A percentile compares a stretch with the other conserved stretches of the same genome.
phyloP scores from a whole-genome alignment of 2,888 invertebrate genomes.

The Sthenelais limicola region DNA sequence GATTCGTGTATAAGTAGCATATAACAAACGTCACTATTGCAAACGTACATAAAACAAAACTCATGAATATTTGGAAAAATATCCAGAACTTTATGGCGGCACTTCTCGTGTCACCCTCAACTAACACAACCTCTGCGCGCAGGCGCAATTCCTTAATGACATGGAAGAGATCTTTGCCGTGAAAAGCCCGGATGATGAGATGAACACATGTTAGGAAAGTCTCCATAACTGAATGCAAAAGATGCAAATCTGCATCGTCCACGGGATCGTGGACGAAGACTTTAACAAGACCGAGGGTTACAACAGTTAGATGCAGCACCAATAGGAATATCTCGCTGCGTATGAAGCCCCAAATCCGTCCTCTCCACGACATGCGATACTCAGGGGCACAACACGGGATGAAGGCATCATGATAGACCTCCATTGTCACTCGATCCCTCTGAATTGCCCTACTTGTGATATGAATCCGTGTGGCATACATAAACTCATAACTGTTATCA shows the following conservation, averaged over 20 bases:
- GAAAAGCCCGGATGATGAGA: constrained; percentile 24
- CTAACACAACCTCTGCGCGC: constrained; percentile 20
- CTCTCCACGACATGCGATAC: constrained; percentile 23
- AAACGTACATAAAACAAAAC: constrained; percentile 1
- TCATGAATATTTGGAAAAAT: constrained; percentile 21
- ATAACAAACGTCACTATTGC: constrained; percentile 8
- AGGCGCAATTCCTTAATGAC: constrained; percentile 23
- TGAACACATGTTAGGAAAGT: constrained; percentile 19
- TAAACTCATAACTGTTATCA: constrained; percentile 21
- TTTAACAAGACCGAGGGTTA: constrained; percentile 10
- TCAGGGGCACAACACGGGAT: constrained; percentile 23
- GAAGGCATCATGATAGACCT: constrained; percentile 3
- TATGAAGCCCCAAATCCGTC: constrained; percentile 30
- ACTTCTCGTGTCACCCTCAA: constrained; percentile 20
- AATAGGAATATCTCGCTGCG: constrained; percentile 18
- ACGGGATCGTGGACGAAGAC: constrained; percentile 13
- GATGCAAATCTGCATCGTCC: neutral
- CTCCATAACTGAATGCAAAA: constrained; percentile 27
- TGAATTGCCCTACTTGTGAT: constrained; percentile 10
- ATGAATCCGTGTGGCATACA: constrained; percentile 27
- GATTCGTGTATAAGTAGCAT: constrained; percentile 24
- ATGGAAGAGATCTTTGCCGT: constrained; percentile 30
- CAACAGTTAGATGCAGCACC: constrained; percentile 5
- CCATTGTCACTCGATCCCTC: constrained; percentile 16
- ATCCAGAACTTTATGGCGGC: constrained; percentile 15